Conservation (phyloP, 2,888 invertebrate species). For the Bellardia pandia region DNA sequence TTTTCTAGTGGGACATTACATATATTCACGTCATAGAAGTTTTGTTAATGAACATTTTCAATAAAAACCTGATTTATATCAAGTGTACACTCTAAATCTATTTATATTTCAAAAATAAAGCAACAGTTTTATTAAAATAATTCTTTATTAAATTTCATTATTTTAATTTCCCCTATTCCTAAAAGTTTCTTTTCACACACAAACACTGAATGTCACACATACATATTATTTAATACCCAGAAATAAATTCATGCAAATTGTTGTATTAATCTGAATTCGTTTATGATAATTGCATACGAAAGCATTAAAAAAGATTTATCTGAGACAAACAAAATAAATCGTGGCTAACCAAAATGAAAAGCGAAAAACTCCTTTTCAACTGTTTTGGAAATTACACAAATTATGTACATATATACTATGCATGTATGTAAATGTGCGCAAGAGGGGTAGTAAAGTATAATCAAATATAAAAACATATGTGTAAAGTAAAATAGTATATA, state of each 20-base stretch:
- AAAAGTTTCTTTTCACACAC: no score
- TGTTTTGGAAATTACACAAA: slow-evolving; percentile 9
- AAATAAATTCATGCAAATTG: slow-evolving; percentile 35
- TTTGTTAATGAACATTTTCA: no score
- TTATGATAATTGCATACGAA: slow-evolving; percentile 54
- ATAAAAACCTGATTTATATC: no score
- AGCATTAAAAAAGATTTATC: slow-evolving; percentile 68
- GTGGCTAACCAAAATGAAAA: not conserved
- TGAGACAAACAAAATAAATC: slow-evolving; percentile 41
- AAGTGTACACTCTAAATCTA: no score
- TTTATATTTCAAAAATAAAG: no score
- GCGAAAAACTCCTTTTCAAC: slow-evolving; percentile 1
- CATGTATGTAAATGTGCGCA: no score
- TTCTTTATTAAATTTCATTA: not conserved
- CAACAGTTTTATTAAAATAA: not conserved
- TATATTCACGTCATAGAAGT: no score
- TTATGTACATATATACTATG: not conserved
- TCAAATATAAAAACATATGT: slow-evolving; percentile 10
- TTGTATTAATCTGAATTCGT: slow-evolving; percentile 56
- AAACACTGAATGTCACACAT: no score
- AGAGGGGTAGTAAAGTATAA: not conserved
- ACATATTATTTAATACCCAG: not conserved
- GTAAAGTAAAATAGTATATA: not conserved
- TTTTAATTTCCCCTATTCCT: no score
- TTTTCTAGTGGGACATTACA: no score